Conservation (phyloP, 1,140 invertebrate genomes). For the Pentalonia nigronervosa region DNA sequence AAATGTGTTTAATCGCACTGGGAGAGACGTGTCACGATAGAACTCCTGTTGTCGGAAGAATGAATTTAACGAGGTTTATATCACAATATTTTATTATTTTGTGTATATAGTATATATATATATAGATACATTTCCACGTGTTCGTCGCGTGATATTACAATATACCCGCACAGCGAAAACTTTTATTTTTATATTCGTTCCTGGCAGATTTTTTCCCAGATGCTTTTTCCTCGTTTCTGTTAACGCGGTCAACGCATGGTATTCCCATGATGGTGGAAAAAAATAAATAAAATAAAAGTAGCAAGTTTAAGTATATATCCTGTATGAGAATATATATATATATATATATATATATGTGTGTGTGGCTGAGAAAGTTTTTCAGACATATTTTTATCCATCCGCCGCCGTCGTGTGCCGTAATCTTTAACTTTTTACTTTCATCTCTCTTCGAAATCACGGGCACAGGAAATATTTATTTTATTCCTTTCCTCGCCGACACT, state of each 20-base stretch:
- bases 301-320: constrained; percentile 36
- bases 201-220: constrained; percentile 32
- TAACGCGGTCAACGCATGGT: constrained; percentile 36
- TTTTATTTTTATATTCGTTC: neutral
- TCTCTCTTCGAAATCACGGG: constrained; percentile 36
- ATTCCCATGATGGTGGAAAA: constrained; percentile 36
- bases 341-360: no score
- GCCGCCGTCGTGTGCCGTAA: neutral
- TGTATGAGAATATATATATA: neutral
- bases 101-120: neutral
- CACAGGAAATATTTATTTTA: constrained; percentile 39
- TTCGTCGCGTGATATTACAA: neutral
- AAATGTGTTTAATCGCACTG: constrained; percentile 19
- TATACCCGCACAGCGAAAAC: constrained; percentile 11
- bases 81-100: constrained; percentile 7
- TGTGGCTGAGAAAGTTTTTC: constrained; percentile 37
- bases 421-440: constrained; percentile 50
- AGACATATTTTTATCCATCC: constrained; percentile 52
- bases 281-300: constrained; percentile 51
- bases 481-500: neutral
- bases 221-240: constrained; percentile 19
- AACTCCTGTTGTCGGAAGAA: neutral
- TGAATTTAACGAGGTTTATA: neutral
- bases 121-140: neutral
- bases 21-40: neutral